Evolutionary conservation across 2,797 vertebrate genomes (phyloP).

Genomic region (Danio albolineatus): DNA sequence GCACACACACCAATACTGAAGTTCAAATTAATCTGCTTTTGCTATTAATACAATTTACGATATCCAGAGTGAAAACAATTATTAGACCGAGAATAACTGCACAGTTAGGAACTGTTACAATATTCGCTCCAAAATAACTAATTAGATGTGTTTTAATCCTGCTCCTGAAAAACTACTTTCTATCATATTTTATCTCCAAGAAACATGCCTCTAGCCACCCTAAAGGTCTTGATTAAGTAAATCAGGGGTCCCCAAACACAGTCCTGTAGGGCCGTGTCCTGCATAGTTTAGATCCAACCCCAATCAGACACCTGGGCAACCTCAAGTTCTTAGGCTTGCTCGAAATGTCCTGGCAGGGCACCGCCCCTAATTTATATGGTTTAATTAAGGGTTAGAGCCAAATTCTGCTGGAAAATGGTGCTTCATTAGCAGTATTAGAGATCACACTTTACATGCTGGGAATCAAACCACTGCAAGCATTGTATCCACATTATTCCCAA

Average conservation of each 20-base stretch:
- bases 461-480: conserved; percentile 34
- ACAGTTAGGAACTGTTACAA: neutral
- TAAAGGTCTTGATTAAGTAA: too few species aligned
- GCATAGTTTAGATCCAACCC: too few species aligned
- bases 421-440: neutral
- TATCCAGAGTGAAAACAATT: neutral
- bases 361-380: too few species aligned
- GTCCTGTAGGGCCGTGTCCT: too few species aligned
- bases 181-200: neutral
- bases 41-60: neutral
- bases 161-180: neutral
- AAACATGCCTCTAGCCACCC: neutral
- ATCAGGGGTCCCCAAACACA: too few species aligned
- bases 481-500: neutral
- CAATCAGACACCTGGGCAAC: too few species aligned
- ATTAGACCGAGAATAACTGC: neutral
- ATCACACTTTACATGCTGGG: conserved; percentile 42
- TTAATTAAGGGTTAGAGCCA: neutral
- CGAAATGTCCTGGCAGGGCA: too few species aligned
- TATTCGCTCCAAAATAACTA: neutral
- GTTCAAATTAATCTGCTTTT: neutral
- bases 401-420: neutral
- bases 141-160: neutral
- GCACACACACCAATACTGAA: conserved; percentile 1
- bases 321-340: too few species aligned